Base-by-base conservation (phyloP, 1,140 invertebrate species). In the Stegodyphus dumicola region DNA sequence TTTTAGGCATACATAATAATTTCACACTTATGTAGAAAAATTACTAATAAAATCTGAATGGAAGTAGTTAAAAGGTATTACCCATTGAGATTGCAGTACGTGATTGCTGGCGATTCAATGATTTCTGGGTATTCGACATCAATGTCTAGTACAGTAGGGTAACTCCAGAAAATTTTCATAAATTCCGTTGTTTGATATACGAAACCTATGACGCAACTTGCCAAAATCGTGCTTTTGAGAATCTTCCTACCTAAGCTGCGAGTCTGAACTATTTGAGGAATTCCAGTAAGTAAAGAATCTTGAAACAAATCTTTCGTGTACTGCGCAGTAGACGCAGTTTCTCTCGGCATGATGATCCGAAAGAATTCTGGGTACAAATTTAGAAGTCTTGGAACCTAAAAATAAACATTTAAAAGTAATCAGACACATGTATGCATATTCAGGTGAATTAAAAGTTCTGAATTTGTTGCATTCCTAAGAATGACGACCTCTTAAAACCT, bases 51-150 rank as follows among this genome's bases (percentile, higher is more conserved):
- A 33, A 33, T 33, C 3, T 33, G 33, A 33, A 1, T 33, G 33
- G 3, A 33, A 33, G 3, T 60, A 15, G 15, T 60, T 60, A 60
- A 60, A 9, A 15, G 2, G 5, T 60, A 9, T 60, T 60, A 73
- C 84, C 84, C 84, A 60, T 86, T 86, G 10, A 78, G 54, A 54
- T 86, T 86, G 75, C 84, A 86, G 52, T 56, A 78, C 4, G 84
- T 86, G 9, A 86, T 86, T 4, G 84, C 84, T 7, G 84, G 84
- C 0, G 84, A 73, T 15, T 86, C 84, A 18, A 86, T 79, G 17
- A 64, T 11, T 64, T 71, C 74, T 13, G 84, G 84, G 15, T 73
- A 86, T 52, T 77, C 84, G 15, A 86, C 77, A 4, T 79, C 75
- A 13, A 86, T 79, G 33, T 86, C 84, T n/a, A 86, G 51, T n/a